Evolutionary conservation across 2,113 vertebrate genomes (phyloP), one percentile per base, ranked within the genome.

Genomic region (Gavia stellata): DNA sequence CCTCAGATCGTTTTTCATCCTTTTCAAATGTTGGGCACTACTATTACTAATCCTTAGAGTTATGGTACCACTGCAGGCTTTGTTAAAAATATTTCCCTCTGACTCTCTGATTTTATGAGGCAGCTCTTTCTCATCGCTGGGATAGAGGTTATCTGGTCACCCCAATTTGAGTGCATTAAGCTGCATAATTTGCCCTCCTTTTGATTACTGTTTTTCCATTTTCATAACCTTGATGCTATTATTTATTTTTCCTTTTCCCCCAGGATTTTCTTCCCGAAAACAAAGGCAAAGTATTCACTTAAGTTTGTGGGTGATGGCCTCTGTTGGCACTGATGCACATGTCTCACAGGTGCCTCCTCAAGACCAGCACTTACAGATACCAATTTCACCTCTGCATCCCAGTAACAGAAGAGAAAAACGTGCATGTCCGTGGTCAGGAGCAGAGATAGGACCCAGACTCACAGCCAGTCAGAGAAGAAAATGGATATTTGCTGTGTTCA

Each of bases 81-180:
- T 94, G 65, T 89, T 61, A 94, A 95, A 95, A 95, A 78, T 89
- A 92, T 63, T 94, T 86, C 38, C 44, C 65, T 95, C 77, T 86
- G 86, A 88, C 89, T 83, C 44, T 38, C 36, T 79, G 38, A 67
- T 81, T 94, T 83, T 4, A 4, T 45, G 73, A 96, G 81, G 83
- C 77, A 87, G 38, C 21, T 86, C 63, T 90, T 85, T 82, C 89
- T 85, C 77, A 20, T 85, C 2, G 0, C 34, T 84, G 56, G 61
- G 44, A 94, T 34, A 63, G 44, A 75, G 77, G 78, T 95, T 92
- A 88, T 88, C 36, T 79, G 47, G 44, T 84, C 77, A 74, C 86
- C 31, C 52, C 61, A 79, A 75, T 91, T 55, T 59, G 33, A 94
- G 40, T 71, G 81, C 89, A 96, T 95, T 89, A 96, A 75, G 63